Percentiles rank a stretch among this genome's conserved stretches.
phyloP scores from a whole-genome alignment of 1,140 invertebrate genomes.

The Lepidurus couesii region DNA sequence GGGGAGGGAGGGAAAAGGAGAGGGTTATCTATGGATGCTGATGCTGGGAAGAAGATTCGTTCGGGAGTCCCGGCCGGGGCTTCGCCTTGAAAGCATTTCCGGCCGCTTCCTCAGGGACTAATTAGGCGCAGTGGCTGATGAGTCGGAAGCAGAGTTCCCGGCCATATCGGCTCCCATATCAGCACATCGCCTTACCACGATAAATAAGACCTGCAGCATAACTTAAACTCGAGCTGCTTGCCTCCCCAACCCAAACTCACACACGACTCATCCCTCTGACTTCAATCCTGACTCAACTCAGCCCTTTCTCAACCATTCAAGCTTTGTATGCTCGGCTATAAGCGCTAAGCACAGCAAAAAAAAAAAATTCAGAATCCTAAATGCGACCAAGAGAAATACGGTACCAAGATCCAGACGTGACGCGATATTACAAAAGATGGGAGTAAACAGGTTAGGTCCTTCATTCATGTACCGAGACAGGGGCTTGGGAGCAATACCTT shows the following conservation, averaged over 20 bases:
- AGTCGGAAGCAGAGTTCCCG: conserved; percentile 16
- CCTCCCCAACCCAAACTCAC: neutral
- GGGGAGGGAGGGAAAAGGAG: neutral
- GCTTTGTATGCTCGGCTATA: neutral
- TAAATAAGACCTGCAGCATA: conserved; percentile 15
- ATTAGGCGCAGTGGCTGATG: conserved; percentile 20
- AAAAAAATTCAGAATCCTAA: neutral
- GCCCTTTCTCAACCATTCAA: neutral
- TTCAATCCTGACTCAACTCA: neutral
- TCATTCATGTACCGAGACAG: too few species aligned
- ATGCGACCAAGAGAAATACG: neutral
- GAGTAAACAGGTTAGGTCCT: too few species aligned
- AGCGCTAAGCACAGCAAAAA: neutral
- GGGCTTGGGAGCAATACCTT: too few species aligned
- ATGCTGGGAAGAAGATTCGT: conserved; percentile 19
- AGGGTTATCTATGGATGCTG: conserved; percentile 18
- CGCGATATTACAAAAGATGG: too few species aligned
- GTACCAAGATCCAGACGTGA: too few species aligned
- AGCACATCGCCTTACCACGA: conserved; percentile 20
- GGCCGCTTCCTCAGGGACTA: conserved; percentile 16
- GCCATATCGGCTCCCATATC: conserved; percentile 13
- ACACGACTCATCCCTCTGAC: neutral
- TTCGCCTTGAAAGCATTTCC: conserved; percentile 21
- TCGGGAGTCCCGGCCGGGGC: conserved; percentile 16
- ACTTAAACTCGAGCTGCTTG: neutral